A percentile compares a stretch with the other conserved stretches of the same genome.
These are phyloP conservation scores for Sparus aurata DNA, from an alignment of 2,797 vertebrate species.

Conservation along the genomic window DNA sequence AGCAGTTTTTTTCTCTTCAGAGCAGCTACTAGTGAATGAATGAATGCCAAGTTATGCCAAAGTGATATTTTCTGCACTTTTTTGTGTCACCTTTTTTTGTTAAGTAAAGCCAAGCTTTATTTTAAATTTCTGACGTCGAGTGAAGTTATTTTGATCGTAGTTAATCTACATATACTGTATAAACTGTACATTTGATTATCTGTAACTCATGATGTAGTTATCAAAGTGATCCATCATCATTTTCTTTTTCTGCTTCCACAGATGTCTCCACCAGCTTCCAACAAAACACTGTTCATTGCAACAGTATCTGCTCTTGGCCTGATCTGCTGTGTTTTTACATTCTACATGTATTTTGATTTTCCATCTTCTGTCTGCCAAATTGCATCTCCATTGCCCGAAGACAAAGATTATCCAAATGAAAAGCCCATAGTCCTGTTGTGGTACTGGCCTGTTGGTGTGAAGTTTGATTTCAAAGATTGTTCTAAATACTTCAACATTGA, in stretches of 20 bases:
- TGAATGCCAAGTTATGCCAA: no score
- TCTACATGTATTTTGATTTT: conserved; percentile 14
- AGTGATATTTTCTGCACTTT: no score
- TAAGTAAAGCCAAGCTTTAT: no score
- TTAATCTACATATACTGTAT: no score
- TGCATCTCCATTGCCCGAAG: background rate
- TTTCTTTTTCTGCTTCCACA: conserved; percentile 30
- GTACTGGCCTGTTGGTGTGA: conserved; percentile 89
- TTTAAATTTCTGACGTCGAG: no score
- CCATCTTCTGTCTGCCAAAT: background rate
- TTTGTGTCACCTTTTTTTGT: no score
- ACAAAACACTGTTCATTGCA: background rate
- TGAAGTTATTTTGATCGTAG: no score
- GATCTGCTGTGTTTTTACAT: background rate
- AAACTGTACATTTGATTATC: no score
- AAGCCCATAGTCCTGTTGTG: conserved; percentile 56
- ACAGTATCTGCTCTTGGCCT: background rate
- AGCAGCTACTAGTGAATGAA: no score
- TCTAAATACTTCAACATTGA: conserved; percentile 86
- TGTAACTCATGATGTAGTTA: no score
- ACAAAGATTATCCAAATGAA: background rate
- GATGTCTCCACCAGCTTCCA: conserved; percentile 9
- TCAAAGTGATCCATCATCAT: background rate
- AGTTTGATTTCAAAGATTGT: conserved; percentile 87
- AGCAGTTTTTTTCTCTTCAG: no score